Evolutionary conservation across 2,888 invertebrate genomes (phyloP).

Genomic region (Rapana venosa): DNA sequence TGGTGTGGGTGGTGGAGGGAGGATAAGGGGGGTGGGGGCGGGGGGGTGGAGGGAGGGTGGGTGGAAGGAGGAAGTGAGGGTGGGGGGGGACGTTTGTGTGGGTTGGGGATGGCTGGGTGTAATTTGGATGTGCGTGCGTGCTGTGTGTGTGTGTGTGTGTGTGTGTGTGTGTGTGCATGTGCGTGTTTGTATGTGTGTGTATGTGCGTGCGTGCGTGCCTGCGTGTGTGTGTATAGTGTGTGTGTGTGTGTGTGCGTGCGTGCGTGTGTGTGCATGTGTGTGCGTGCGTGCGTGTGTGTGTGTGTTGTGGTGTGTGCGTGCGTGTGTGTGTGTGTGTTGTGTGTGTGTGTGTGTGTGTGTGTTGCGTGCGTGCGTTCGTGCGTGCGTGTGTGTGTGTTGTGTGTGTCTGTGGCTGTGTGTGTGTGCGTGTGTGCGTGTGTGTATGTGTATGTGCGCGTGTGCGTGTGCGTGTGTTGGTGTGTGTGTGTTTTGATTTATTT

Average conservation of each 20-base stretch:
- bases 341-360: no score
- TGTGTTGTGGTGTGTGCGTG: no score
- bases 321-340: no score
- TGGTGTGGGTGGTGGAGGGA: not conserved
- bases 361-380: no score
- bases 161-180: not conserved
- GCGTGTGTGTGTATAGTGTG: slow-evolving; percentile 18
- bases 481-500: no score
- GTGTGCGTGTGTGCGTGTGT: no score
- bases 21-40: not conserved
- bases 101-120: no score
- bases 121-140: not conserved
- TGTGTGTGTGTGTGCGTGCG: not conserved
- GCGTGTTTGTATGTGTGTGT: not conserved
- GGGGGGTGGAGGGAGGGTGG: no score
- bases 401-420: no score
- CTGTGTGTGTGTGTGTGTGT: not conserved
- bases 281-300: not conserved
- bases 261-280: not conserved
- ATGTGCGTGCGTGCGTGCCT: not conserved
- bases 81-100: not conserved
- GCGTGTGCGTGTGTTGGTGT: no score
- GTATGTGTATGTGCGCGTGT: no score
- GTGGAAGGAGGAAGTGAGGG: not conserved
- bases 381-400: no score